Base-by-base conservation (phyloP, 2,888 invertebrate genomes). In the Petrolisthes cinctipes region DNA sequence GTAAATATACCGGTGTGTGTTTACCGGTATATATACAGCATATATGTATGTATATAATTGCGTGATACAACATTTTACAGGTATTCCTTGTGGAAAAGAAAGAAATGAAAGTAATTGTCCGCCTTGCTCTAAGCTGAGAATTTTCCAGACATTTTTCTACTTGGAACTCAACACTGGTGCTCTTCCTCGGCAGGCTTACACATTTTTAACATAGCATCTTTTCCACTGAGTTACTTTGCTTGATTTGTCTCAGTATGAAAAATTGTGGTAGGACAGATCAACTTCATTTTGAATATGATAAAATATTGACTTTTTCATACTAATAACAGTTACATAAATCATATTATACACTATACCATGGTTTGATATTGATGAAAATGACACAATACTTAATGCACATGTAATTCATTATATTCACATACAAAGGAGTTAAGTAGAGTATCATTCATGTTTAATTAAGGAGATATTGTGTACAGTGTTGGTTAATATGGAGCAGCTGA, bases 1-100 rank as follows among this genome's bases (percentile, higher is more conserved):
- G 51, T 82, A 82, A 54, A 82, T 82, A 82, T 82, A 68, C 54
- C 51, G 51, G 54, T 79, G 9, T 51, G 54, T 5, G 54, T 11
- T 3, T 37, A 17, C n/a, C 4, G 14, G n/a, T 68, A 82, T 4
- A n/a, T 71, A n/a, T 71, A n/a, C n/a, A n/a, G 6, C 1, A 71
- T n/a, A 17, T n/a, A 37, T 37, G 37, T 37, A 37, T 37, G 37
- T 37, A 37, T 37, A 37, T 37, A 61, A 61, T 61, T 71, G 20
- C 14, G n/a, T n/a, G 20, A 71, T 71, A n/a, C 6, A 71, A 11
- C 20, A 6, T 71, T 17, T 71, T 11, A n/a, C 71, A 14, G 11
- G 61, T 9, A 14, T 61, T 61, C 61, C 61, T 14, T 61, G 61
- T 37, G 37, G 61, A 61, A 61, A 61, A 11, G 61, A 61, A 61